Evolutionary conservation across 2,888 invertebrate species (phyloP), one percentile per base, ranked within the genome.

Genomic region (Sminthurinus aureus): DNA sequence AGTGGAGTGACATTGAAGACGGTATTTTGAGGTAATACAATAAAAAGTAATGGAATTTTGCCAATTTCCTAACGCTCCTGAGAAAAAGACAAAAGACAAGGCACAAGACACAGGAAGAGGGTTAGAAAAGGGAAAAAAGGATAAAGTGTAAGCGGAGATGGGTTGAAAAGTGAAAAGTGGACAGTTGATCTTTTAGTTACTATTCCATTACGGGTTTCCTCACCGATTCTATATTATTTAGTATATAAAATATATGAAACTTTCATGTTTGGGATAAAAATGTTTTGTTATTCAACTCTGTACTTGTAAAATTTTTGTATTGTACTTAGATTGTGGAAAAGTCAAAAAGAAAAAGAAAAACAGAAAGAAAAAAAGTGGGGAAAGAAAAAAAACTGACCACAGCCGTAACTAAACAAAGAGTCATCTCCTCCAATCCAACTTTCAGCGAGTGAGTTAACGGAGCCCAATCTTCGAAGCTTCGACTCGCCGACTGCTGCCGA

Each of bases 361-460:
- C n/a, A 22, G 38, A 66, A 78, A 11, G 8, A 67, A 66, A 71
- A 9, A 18, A 80, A 80, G 51, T 73, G 74, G n/a, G n/a, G n/a
- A n/a, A n/a, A n/a, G n/a, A 58, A 74, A 22, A n/a, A 74, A 73
- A 69, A 81, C 78, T 84, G 75, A 85, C 83, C 83, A 74, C 79
- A 82, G 69, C 87, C 88, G 85, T 87, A 88, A 79, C 87, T 87
- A 81, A 87, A 88, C 52, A 88, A 84, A 26, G 88, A 88, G 76
- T 88, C 88, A 67, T 88, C 88, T 24, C 87, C 88, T 24, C 87
- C 87, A 38, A 87, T 84, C 84, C 87, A 83, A 81, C 87, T 87
- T 81, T 88, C 88, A 66, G 86, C 86, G 26, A 88, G 86, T n/a
- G 88, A 88, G 83, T 87, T 88, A 83, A 86, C 84, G 52, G 88